Percentiles rank a stretch among this genome's conserved stretches.
phyloP scores from a whole-genome alignment of 2,888 invertebrate species.

The Poecilus cupreus region DNA sequence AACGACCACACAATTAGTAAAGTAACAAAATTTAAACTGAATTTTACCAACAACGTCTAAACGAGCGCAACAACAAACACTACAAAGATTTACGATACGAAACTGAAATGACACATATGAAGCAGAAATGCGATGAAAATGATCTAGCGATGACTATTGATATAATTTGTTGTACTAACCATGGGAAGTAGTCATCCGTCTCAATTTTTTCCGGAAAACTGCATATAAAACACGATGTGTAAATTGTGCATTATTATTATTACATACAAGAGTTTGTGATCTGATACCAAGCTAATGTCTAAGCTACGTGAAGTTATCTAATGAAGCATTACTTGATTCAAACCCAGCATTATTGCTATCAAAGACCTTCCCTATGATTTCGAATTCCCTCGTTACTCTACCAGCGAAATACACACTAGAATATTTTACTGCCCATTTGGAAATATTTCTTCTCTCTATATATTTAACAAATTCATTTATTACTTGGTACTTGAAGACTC shows the following conservation, averaged over 20 bases:
- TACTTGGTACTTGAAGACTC: no score
- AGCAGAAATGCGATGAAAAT: conserved; percentile 43
- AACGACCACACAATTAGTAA: conserved; percentile 20
- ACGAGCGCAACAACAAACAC: conserved; percentile 22
- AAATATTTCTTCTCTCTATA: no score
- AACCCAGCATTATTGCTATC: conserved; percentile 7
- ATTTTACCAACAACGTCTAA: neutral
- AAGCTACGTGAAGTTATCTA: conserved; percentile 27
- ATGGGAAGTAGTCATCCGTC: conserved; percentile 86
- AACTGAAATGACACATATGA: conserved; percentile 40
- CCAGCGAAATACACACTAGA: neutral
- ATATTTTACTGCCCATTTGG: neutral
- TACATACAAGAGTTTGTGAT: conserved; percentile 35
- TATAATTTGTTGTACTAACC: conserved; percentile 78
- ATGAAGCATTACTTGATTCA: conserved; percentile 18
- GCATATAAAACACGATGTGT: conserved; percentile 73
- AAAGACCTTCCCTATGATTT: neutral
- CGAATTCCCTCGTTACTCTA: neutral
- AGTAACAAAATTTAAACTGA: neutral
- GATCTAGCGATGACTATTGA: conserved; percentile 18
- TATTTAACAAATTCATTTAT: no score
- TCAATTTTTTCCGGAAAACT: conserved; percentile 88
- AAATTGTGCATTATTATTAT: conserved; percentile 53
- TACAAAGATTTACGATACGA: conserved; percentile 11
- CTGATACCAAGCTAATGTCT: conserved; percentile 22